These are phyloP conservation scores for Hippasteria phrygiana DNA, from an alignment of 53 echinoderm and acorn worm genomes.

Conservation along the genomic window DNA sequence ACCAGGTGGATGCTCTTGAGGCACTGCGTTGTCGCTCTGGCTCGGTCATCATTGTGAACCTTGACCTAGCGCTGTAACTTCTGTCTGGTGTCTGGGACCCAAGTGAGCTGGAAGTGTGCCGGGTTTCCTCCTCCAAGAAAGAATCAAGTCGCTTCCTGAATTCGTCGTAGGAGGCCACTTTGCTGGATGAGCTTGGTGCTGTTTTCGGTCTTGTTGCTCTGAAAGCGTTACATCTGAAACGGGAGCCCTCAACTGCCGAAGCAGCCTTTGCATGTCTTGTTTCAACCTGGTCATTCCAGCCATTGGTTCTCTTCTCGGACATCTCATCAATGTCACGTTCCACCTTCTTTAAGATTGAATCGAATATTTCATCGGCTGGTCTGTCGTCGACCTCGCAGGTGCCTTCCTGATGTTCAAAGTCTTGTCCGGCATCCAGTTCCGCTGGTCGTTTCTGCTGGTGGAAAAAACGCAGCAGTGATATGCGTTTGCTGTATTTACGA, in stretches of 20 bases:
- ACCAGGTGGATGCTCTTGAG: conserved; percentile 35
- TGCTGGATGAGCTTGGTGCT: conserved; percentile 44
- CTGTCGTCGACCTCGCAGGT: conserved; percentile 36
- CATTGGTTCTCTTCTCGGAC: neutral
- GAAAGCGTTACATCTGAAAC: neutral
- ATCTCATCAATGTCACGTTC: conserved; percentile 49
- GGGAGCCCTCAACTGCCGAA: conserved; percentile 34
- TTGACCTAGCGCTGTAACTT: neutral
- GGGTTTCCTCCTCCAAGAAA: conserved; percentile 3
- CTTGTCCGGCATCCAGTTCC: conserved; percentile 4
- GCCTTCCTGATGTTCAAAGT: neutral
- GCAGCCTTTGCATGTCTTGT: conserved; percentile 14
- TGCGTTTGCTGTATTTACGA: conserved; percentile 82
- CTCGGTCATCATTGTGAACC: conserved; percentile 48
- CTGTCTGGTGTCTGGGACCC: neutral
- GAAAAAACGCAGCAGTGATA: conserved; percentile 83
- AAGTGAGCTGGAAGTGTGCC: neutral
- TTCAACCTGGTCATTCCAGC: conserved; percentile 49
- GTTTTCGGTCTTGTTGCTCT: conserved; percentile 61
- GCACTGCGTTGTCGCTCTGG: conserved; percentile 28
- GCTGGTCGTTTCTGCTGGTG: conserved; percentile 70
- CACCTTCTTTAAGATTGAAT: conserved; percentile 69
- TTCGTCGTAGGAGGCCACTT: conserved; percentile 27
- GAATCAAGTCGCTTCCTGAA: conserved; percentile 32
- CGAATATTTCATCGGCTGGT: conserved; percentile 77